A percentile compares a stretch with the other conserved stretches of the same genome.
Conservation (phyloP, 37 sponge, comb jelly and placozoan species). For the Beroe ovata region DNA sequence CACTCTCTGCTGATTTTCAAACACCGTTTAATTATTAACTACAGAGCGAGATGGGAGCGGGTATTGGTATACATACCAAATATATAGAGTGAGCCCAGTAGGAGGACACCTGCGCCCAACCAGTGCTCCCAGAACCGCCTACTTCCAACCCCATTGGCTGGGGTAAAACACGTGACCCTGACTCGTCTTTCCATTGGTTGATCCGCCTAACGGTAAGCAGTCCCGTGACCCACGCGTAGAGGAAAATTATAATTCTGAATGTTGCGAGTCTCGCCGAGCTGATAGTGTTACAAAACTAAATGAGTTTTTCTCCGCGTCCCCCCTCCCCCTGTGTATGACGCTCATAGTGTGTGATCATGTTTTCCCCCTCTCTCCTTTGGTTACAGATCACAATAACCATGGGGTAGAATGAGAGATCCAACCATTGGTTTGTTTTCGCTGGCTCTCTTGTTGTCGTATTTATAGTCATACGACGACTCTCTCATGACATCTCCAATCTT, state of each 20-base stretch:
- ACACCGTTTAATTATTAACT: slow-evolving; percentile 62
- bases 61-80: not conserved
- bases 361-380: too few species aligned
- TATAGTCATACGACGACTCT: too few species aligned
- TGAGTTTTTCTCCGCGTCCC: not conserved
- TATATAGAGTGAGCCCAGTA: not conserved
- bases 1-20: slow-evolving; percentile 62
- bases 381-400: too few species aligned
- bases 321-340: too few species aligned
- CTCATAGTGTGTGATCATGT: too few species aligned
- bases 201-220: slow-evolving; percentile 13
- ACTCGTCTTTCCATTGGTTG: not conserved
- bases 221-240: not conserved
- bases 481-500: too few species aligned
- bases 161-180: not conserved
- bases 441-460: too few species aligned
- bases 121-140: slow-evolving; percentile 27
- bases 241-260: slow-evolving; percentile 27
- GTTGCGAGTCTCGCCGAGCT: slow-evolving; percentile 47
- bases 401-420: too few species aligned
- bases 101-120: slow-evolving; percentile 60
- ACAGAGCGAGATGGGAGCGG: slow-evolving; percentile 1
- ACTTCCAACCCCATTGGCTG: not conserved
- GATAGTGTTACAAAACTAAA: slow-evolving; percentile 52
- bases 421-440: too few species aligned